phyloP scores from a whole-genome alignment of 37 sponge, comb jelly and placozoan genomes.

The Tethya wilhelma region DNA sequence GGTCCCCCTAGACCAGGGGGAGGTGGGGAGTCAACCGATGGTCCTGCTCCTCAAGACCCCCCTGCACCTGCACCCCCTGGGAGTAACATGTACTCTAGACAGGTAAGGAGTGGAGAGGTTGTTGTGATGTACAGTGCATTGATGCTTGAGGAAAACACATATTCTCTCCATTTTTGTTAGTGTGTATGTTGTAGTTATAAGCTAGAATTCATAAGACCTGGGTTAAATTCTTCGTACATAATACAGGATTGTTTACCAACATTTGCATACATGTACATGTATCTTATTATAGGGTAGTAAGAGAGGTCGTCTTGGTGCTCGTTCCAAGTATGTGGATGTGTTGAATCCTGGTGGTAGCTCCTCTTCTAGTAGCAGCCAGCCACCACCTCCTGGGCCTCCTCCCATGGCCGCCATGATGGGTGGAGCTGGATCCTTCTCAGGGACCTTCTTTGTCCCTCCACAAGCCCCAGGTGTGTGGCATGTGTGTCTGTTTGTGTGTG shows the following conservation, averaged over 20 bases:
- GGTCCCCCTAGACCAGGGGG: neutral
- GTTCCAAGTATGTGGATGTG: slow-evolving; percentile 75
- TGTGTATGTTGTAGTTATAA: neutral
- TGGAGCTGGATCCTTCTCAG: slow-evolving; percentile 15
- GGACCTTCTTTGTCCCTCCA: slow-evolving; percentile 65
- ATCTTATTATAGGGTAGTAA: neutral
- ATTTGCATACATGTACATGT: neutral
- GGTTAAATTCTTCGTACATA: too few relatives aligned
- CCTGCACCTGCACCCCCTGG: neutral
- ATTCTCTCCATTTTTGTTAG: neutral
- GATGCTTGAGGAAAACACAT: neutral
- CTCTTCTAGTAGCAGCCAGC: neutral
- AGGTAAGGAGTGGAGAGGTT: neutral
- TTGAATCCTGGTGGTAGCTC: slow-evolving; percentile 43
- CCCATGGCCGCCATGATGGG: neutral
- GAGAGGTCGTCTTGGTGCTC: slow-evolving; percentile 29
- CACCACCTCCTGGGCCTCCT: slow-evolving; percentile 31
- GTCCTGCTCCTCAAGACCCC: neutral
- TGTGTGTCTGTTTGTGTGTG: slow-evolving; percentile 2
- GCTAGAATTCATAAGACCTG: too few relatives aligned
- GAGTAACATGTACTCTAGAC: slow-evolving; percentile 11
- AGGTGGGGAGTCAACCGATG: neutral
- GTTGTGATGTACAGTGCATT: neutral
- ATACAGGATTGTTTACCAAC: too few relatives aligned
- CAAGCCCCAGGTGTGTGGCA: slow-evolving; percentile 10